Percentiles rank a stretch among this genome's conserved stretches.
phyloP scores from a whole-genome alignment of 2,113 vertebrate genomes.

The Pogona vitticeps region DNA sequence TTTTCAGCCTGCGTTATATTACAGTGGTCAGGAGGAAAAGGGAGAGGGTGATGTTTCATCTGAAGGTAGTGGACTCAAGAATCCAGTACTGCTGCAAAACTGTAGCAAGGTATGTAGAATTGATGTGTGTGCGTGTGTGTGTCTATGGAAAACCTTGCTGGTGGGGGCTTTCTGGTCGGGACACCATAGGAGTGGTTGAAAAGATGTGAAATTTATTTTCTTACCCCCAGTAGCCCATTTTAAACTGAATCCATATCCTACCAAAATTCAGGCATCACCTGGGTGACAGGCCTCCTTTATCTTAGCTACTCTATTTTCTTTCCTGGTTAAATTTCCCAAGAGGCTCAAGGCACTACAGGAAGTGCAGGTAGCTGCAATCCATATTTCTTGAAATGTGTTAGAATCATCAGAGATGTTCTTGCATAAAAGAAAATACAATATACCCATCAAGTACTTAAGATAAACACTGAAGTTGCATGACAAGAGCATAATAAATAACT shows the following conservation, averaged over 20 bases:
- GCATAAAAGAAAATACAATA: no score
- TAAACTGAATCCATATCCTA: background rate
- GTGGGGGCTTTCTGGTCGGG: background rate
- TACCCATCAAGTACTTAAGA: no score
- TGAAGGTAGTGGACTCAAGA: slow-evolving; percentile 77
- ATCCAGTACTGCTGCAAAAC: slow-evolving; percentile 82
- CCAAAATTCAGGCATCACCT: background rate
- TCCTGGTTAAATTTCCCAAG: background rate
- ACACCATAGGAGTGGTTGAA: background rate
- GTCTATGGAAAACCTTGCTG: background rate
- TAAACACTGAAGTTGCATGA: no score
- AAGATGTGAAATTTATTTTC: background rate
- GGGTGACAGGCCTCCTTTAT: background rate
- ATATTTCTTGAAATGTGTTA: no score
- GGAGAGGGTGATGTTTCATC: slow-evolving; percentile 61
- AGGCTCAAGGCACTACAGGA: no score
- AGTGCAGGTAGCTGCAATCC: no score
- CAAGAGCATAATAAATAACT: no score
- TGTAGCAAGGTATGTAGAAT: slow-evolving; percentile 92
- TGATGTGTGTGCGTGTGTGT: slow-evolving; percentile 1
- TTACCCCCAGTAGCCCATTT: background rate
- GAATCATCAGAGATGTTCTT: no score
- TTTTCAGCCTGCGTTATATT: slow-evolving; percentile 92
- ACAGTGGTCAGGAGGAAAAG: slow-evolving; percentile 85
- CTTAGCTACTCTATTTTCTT: background rate